These are phyloP conservation scores for Neodontobutis hainanensis DNA, from an alignment of 2,113 vertebrate species.

Conservation along the genomic window DNA sequence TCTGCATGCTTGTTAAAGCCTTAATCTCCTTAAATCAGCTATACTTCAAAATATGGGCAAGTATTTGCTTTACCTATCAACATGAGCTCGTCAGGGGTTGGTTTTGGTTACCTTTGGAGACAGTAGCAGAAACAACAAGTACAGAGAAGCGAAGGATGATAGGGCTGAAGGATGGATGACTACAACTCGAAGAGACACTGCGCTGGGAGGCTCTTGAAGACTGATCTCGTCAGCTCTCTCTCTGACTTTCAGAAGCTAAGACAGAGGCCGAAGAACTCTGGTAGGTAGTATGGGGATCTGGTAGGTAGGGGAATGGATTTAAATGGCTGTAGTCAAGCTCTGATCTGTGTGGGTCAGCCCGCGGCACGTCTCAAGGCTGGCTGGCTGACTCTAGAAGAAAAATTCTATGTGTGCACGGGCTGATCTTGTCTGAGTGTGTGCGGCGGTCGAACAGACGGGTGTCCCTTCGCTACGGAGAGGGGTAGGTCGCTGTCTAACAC, in stretches of 20 bases:
- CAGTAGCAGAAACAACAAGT: slow-evolving; percentile 84
- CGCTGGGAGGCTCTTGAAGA: slow-evolving; percentile 81
- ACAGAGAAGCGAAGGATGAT: slow-evolving; percentile 82
- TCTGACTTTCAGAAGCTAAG: slow-evolving; percentile 83
- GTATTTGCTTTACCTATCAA: slow-evolving; percentile 74
- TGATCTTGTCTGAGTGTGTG: slow-evolving; percentile 77
- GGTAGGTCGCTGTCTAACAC: slow-evolving; percentile 77
- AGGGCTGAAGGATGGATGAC: slow-evolving; percentile 80
- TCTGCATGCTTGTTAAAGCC: slow-evolving; percentile 62
- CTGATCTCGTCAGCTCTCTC: slow-evolving; percentile 81
- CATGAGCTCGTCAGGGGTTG: slow-evolving; percentile 72
- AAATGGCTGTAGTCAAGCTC: slow-evolving; percentile 58
- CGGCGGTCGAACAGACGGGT: slow-evolving; percentile 75
- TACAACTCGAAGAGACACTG: slow-evolving; percentile 82
- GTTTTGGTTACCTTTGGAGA: slow-evolving; percentile 83
- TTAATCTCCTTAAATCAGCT: slow-evolving; percentile 53
- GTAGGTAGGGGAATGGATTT: slow-evolving; percentile 70
- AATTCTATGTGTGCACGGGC: slow-evolving; percentile 75
- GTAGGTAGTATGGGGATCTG: slow-evolving; percentile 73
- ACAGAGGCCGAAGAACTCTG: slow-evolving; percentile 79
- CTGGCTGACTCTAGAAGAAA: slow-evolving; percentile 74
- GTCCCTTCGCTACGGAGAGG: slow-evolving; percentile 68
- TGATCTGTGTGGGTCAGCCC: slow-evolving; percentile 78
- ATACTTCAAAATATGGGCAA: slow-evolving; percentile 53
- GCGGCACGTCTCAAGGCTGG: slow-evolving; percentile 76